phyloP scores from a whole-genome alignment of 2,113 vertebrate species.

The Muntiacus reevesi region DNA sequence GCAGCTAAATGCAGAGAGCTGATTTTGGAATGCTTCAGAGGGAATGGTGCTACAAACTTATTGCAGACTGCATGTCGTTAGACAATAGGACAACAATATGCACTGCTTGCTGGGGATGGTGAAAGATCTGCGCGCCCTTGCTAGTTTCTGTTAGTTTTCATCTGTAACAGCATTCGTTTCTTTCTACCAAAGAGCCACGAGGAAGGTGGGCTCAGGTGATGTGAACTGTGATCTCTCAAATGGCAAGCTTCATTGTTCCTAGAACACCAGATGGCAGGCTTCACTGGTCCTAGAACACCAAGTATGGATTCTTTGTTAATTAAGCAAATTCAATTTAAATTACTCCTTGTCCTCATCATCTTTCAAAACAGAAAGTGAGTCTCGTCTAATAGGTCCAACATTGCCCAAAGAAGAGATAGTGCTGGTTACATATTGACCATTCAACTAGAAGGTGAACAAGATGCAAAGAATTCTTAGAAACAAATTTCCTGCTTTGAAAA shows the following conservation, averaged over 20 bases:
- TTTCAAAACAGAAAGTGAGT: neutral
- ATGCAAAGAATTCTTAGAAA: neutral
- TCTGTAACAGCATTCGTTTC: neutral
- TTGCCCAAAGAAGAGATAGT: neutral
- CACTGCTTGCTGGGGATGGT: neutral
- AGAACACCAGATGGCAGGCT: neutral
- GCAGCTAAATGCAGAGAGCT: neutral
- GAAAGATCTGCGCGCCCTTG: neutral
- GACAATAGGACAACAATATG: neutral
- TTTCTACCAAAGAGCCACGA: neutral
- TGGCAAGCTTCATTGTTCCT: neutral
- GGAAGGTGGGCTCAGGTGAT: neutral
- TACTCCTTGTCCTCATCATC: neutral
- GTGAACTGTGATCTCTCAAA: neutral
- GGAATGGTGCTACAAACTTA: neutral
- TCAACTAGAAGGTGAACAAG: neutral
- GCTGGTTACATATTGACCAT: neutral
- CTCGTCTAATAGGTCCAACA: neutral
- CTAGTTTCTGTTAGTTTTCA: neutral
- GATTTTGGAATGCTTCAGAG: neutral
- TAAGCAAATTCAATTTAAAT: neutral
- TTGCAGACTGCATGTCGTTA: neutral
- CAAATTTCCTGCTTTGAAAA: neutral
- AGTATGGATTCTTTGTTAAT: neutral
- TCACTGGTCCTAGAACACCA: neutral